These are phyloP conservation scores for Lithobates sylvaticus DNA, from an alignment of 2,797 vertebrate species.

Conservation along the genomic window DNA sequence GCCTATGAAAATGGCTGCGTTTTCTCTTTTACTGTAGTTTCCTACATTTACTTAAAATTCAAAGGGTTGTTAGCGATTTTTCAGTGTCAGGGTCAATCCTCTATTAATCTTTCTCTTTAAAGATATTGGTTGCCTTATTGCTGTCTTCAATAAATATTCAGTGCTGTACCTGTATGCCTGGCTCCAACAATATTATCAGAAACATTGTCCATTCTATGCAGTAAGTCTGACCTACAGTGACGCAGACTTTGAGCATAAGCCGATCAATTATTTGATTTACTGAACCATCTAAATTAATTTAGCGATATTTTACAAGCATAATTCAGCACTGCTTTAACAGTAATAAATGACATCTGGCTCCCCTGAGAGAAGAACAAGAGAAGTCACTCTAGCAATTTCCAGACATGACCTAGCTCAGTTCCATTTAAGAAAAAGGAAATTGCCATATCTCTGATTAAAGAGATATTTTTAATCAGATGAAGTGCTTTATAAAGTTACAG, in stretches of 20 bases:
- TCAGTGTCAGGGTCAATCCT: background rate
- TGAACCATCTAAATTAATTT: constrained; percentile 75
- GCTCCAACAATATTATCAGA: constrained; percentile 33
- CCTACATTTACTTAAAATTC: too few species aligned
- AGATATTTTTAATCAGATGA: constrained; percentile 76
- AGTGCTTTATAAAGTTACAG: constrained; percentile 73
- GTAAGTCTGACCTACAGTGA: constrained; percentile 65
- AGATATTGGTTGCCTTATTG: background rate
- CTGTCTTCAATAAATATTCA: constrained; percentile 3
- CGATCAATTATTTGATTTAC: constrained; percentile 71
- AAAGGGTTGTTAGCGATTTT: too few species aligned
- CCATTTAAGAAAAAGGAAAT: constrained; percentile 76
- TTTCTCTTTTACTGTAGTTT: too few species aligned
- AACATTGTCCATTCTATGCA: constrained; percentile 61
- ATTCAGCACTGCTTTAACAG: constrained; percentile 73
- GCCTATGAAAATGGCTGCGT: too few species aligned
- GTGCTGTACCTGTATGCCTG: constrained; percentile 4
- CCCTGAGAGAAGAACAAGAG: constrained; percentile 67
- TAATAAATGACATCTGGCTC: constrained; percentile 75
- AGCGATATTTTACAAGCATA: constrained; percentile 73
- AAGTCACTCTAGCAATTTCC: constrained; percentile 70
- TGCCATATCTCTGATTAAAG: constrained; percentile 78
- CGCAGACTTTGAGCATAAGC: constrained; percentile 68
- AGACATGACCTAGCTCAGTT: constrained; percentile 72
- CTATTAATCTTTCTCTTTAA: background rate